phyloP scores from a whole-genome alignment of 2,113 vertebrate species.

The Dendrocopos noguchii region DNA sequence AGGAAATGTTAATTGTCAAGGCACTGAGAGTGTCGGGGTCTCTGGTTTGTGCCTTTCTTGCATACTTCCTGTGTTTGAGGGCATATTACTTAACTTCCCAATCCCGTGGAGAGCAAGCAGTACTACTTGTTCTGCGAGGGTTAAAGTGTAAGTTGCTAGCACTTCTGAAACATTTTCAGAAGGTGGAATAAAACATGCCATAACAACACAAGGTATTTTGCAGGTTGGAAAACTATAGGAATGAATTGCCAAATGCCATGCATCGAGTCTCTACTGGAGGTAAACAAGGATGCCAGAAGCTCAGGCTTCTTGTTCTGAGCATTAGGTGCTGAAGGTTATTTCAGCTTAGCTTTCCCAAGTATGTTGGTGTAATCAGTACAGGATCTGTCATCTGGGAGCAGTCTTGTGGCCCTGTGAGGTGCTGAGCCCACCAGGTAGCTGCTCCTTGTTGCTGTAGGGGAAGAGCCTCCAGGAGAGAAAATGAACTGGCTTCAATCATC shows the following conservation, averaged over 20 bases:
- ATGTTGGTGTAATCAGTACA: accelerated
- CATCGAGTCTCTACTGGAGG: not conserved
- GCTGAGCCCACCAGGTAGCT: not conserved
- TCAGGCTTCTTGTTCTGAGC: not conserved
- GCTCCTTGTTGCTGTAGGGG: not conserved
- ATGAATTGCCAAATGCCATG: not conserved
- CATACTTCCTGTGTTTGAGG: slow-evolving; percentile 28
- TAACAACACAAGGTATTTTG: not conserved
- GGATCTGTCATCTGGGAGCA: not conserved
- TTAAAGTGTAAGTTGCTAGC: not conserved
- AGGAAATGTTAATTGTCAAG: not conserved
- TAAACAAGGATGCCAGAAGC: not conserved
- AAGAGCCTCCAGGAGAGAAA: not conserved
- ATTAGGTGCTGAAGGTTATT: not conserved
- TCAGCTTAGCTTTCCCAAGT: not conserved
- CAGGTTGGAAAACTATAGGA: accelerated
- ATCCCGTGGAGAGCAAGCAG: not conserved
- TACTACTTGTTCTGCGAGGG: slow-evolving; percentile 5
- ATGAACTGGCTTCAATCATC: not conserved
- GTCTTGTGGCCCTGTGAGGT: not conserved
- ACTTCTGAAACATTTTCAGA: not conserved
- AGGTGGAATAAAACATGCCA: not conserved
- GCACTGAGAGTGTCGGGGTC: not conserved
- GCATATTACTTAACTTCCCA: slow-evolving; percentile 25
- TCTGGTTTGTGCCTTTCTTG: not conserved